Evolutionary conservation across 2,888 invertebrate genomes (phyloP), one percentile per base, ranked within the genome.

Genomic region (Tuta absoluta): DNA sequence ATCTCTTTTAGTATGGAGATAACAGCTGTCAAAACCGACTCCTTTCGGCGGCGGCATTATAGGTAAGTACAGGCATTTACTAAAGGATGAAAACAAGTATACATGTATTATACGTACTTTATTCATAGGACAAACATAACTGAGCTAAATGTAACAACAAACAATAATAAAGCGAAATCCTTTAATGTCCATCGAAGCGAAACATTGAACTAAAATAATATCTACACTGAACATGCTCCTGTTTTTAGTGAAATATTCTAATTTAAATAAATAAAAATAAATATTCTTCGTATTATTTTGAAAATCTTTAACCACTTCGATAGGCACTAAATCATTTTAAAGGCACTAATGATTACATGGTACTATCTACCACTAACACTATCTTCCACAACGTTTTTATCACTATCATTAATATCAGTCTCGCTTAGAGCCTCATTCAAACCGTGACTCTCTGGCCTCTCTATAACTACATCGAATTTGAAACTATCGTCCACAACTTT

Each of bases 151-250:
- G 28, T 33, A 49, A 49, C n/a, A 56, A 56, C 10, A 56, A 12
- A 72, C 72, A 68, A 75, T 66, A 66, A 67, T 67, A 74, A 73
- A 66, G 72, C 71, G 72, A 33, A 33, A 33, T 56, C 33, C 7
- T 33, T 33, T 2, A 8, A 24, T 24, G 28, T 56, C 24, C 33
- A 56, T 28, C 8, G 19, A 56, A 17, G 24, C 33, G 12, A 33
- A 33, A 33, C 4, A 5, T 1, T 33, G 33, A 33, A 33, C 4
- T 7, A 33, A 8, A 33, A 8, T 3, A 33, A 33, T 5, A 8
- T 33, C 10, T 8, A 33, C 8, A 8, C 8, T n/a, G n/a, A n/a
- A 28, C 8, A 33, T 3, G 10, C 4, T 8, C 33, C 33, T 33
- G 33, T 10, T 8, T 33, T 33, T 33, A 5, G 28, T 28, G 3